Base-by-base conservation (phyloP, 2,113 vertebrate genomes). In the Erythrocercus mccallii region DNA sequence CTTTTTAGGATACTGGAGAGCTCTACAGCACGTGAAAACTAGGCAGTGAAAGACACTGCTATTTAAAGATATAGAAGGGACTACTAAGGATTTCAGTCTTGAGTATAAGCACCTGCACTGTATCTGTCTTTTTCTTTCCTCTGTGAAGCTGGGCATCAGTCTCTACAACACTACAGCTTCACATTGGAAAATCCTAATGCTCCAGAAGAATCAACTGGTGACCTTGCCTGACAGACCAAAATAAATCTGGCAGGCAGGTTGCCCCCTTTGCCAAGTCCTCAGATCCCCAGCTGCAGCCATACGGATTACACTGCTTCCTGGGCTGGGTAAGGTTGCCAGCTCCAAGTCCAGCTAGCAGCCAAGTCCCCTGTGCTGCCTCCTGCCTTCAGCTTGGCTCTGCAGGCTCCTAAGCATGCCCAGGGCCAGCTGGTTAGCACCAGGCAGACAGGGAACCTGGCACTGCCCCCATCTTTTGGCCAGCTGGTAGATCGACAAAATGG, bases 371-470 rank as follows among this genome's bases (percentile, higher is more conserved):
- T 0, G 12, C 77, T 78, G 89, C 86, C 93, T 92, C 94, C 94
- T 82, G 90, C 90, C 87, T 90, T 68, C 70, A 6, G 87, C 78
- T 72, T 95, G 96, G 96, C 96, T 96, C 70, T 11, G 78, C 57
- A 9, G 81, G 56, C 78, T 64, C 65, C 81, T 1, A 1, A 44
- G 65, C 61, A 0, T 85, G 95, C 90, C 95, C 92, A 91, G 87
- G 84, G 87, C 96, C 96, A 95, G 96, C 96, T 96, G 96, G 27
- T 95, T 94, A 95, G 94, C 96, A 91, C 94, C 92, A 90, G 96
- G 92, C 95, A 94, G 37, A 93, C 92, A 53, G 84, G 84, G 61
- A 96, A 85, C 44, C 94, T 96, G 96, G 96, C 95, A 91, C 48
- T 81, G 44, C 22, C 90, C 74, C 28, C 40, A 31, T 40, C 73